Base-by-base conservation (phyloP, 2,888 invertebrate genomes). In the Xiphydria camelus region DNA sequence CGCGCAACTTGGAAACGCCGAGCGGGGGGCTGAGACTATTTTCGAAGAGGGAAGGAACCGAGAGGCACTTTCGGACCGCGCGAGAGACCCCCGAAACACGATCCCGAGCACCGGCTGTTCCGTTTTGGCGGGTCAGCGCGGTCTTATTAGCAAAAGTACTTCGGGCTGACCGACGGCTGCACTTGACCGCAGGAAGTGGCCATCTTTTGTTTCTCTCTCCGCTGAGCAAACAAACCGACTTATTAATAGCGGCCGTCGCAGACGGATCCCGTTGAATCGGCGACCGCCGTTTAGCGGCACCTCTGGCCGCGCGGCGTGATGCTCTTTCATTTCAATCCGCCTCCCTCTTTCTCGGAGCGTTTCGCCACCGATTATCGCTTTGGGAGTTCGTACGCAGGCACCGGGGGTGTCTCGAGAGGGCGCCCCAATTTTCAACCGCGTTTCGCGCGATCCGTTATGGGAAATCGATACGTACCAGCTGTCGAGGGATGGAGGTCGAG, bases 131-230 rank as follows among this genome's bases (percentile, higher is more conserved):
- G 45, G 31, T 36, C 47, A 40, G 21, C 45, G 43, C 26, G 12
- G 47, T 39, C 59, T 59, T 60, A 64, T 68, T 64, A 62, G 60
- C 59, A 57, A 60, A n/a, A 68, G 59, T 61, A 48, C 63, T 26
- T 66, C 47, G 55, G 32, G 32, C 34, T 31, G 36, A 18, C 22
- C 22, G 17, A 47, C 43, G 22, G 42, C 33, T 51, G 62, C 65
- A 69, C 68, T 68, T 69, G 66, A 68, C 62, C 64, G 49, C 53
- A 62, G 59, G 58, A 60, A 61, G 41, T 54, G 51, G 38, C 35
- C 47, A 41, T 41, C 44, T 47, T 48, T 53, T 46, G 41, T 57
- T 49, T 51, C 39, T 37, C 35, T 46, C 42, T 45, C 44, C 35
- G 15, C 51, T 40, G 26, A 20, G 40, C 47, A 54, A 57, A 53